Percentiles rank a stretch among this genome's conserved stretches.
These are phyloP conservation scores for Araneus ventricosus DNA, from an alignment of 1,140 invertebrate species.

Conservation along the genomic window DNA sequence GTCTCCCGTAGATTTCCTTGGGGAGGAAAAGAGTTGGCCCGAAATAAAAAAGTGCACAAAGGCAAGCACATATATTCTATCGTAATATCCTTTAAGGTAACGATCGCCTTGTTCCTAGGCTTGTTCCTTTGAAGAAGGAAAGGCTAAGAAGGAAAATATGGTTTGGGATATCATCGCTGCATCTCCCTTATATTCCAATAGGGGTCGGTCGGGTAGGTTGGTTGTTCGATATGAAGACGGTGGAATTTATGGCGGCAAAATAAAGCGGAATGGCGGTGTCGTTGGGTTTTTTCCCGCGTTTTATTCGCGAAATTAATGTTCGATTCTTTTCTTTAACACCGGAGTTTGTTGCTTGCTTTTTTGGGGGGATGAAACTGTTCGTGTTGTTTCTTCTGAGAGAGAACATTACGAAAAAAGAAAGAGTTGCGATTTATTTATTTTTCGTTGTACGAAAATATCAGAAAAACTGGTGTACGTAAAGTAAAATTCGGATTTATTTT, in stretches of 20 bases:
- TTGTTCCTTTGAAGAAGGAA: neutral
- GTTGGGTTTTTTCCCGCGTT: slow-evolving; percentile 1
- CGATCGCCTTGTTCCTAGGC: neutral
- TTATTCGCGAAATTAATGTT: slow-evolving; percentile 11
- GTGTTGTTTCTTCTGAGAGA: too few species aligned
- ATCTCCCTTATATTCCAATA: slow-evolving; percentile 24
- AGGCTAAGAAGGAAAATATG: neutral
- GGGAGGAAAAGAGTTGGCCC: neutral
- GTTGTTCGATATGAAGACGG: slow-evolving; percentile 12
- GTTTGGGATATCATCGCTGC: neutral
- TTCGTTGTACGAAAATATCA: too few species aligned
- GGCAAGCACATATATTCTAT: slow-evolving; percentile 19
- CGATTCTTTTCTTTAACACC: slow-evolving; percentile 1
- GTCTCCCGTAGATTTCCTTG: slow-evolving; percentile 19
- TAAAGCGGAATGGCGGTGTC: neutral
- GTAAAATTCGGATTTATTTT: too few species aligned
- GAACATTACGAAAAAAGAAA: too few species aligned
- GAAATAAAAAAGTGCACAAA: slow-evolving; percentile 1
- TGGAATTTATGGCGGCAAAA: slow-evolving; percentile 27
- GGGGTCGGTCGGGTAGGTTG: neutral
- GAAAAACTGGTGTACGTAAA: too few species aligned
- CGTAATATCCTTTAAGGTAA: slow-evolving; percentile 19
- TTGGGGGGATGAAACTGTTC: too few species aligned
- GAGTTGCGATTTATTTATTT: too few species aligned
- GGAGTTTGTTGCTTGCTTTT: neutral